Base-by-base conservation (phyloP, 2,797 vertebrate genomes). In the Lophotriccus pileatus region DNA sequence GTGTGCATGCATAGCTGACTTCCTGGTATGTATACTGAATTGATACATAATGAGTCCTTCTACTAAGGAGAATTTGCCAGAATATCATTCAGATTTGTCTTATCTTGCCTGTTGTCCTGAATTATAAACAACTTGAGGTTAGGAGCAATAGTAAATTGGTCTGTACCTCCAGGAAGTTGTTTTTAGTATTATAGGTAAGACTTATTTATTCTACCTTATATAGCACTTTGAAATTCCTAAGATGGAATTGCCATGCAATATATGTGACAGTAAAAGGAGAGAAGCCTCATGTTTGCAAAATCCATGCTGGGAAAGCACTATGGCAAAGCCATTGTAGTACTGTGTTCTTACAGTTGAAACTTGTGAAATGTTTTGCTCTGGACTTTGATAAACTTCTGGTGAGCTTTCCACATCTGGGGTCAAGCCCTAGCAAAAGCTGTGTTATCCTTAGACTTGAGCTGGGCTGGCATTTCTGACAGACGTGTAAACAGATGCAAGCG, bases 401-500 rank as follows among this genome's bases (percentile, higher is more conserved):
- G 95, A 97, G 97, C 97, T 97, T 97, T 97, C 84, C 96, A 96
- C 95, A 94, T 97, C 97, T 63, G 94, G 98, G 98, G 93, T 93
- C 79, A 82, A 93, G 94, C 95, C 92, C 75, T 94, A 82, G 74
- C 46, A 92, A 94, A 97, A 97, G 95, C 97, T 97, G 86, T 97
- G 94, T 96, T 93, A 91, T 95, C 94, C 94, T 93, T 93, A 70
- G 96, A 60, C 76, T 95, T 97, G 96, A 96, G 95, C 96, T 90
- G 92, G 97, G 96, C 97, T 97, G 95, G 97, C 96, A 70, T 95
- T 98, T 97, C 98, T 98, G 98, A 99, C 99, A 99, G 99, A 99
- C 98, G 98, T 97, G 97, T 98, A 98, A 99, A 98, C 99, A 99
- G 99, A 99, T 99, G 99, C 98, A 98, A 97, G 98, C 98, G 69